Evolutionary conservation across 1,140 invertebrate species (phyloP).

Genomic region (Euwallacea fornicatus): DNA sequence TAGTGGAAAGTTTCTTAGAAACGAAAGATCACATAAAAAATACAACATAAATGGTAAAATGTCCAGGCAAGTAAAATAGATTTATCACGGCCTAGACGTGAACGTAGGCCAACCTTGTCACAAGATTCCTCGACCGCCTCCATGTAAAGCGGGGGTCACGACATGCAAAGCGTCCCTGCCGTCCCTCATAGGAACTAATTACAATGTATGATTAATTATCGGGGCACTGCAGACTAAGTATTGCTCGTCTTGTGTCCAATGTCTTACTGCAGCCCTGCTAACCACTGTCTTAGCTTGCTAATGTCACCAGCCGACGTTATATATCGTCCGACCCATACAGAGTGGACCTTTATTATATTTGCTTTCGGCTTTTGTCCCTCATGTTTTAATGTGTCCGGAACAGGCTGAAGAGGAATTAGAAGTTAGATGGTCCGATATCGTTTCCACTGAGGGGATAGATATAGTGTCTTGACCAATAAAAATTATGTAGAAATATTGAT

Average conservation of each 20-base stretch:
- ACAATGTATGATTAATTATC: conserved; percentile 55
- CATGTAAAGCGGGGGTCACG: conserved; percentile 36
- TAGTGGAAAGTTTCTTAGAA: too few species aligned
- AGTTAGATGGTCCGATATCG: too few species aligned
- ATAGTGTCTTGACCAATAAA: too few species aligned
- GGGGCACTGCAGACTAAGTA: conserved; percentile 49
- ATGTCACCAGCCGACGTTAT: conserved; percentile 48
- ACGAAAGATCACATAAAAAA: too few species aligned
- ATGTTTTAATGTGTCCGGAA: conserved; percentile 24
- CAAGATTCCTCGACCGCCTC: conserved; percentile 21
- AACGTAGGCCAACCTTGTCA: conserved; percentile 26
- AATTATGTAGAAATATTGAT: too few species aligned
- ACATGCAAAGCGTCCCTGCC: conserved; percentile 38
- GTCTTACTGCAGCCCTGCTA: conserved; percentile 52
- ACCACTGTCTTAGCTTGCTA: conserved; percentile 53
- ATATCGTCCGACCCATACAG: conserved; percentile 37
- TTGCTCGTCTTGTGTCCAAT: conserved; percentile 50
- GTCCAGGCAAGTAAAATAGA: too few species aligned
- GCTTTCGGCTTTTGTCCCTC: conserved; percentile 15
- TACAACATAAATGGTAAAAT: too few species aligned
- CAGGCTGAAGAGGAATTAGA: conserved; percentile 9
- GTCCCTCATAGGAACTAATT: conserved; percentile 52
- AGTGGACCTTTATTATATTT: conserved; percentile 28
- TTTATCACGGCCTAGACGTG: neutral
- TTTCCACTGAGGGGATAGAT: too few species aligned